Base-by-base conservation (phyloP, 2,797 vertebrate species). In the Amblyopsis hoosieri region DNA sequence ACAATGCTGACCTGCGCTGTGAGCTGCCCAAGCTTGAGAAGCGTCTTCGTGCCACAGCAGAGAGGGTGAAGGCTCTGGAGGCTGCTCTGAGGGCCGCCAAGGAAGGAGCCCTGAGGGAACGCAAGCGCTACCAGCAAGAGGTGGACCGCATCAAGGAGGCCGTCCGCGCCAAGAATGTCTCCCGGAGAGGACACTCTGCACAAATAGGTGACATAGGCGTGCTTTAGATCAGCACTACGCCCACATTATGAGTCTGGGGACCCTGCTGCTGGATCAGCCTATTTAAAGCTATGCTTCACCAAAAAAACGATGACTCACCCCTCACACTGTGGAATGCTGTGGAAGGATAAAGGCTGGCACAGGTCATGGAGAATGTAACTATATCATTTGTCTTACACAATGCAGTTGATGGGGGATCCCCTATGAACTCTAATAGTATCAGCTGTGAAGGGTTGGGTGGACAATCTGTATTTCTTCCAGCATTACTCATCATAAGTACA, bases 1-100 rank as follows among this genome's bases (percentile, higher is more conserved):
- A 99, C 82, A 99, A 99, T 4, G 97, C 95, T n/a, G 97, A 99
- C 85, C 93, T 99, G 81, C 95, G 97, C 74, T 98, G 97, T 69
- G 97, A 99, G 90, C 93, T 99, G 75, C 97, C 97, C 57, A 99
- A 99, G 87, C 85, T 97, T 88, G 97, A 99, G 83, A 97, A 98
- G 88, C 94, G 97, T 60, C 93, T 99, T 63, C 88, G 97, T 0
- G 96, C 95, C 64, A 96, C 96, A 0, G 95, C 94, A 0, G 97
- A 98, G 86, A 89, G 97, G 0, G 96, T 99, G 4, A 97, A 95
- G 89, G 93, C 94, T 49, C 88, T 99, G 87, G 97, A 99, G 85
- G 82, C 87, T 0, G 93, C 95, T 2, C 87, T 98, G 78, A 96
- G 93, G 82, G 95, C 95, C 33, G 95, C 97, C 81, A 98, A 97